Evolutionary conservation across 1,140 invertebrate species (phyloP).

Genomic region (Drosophila grimshawi): DNA sequence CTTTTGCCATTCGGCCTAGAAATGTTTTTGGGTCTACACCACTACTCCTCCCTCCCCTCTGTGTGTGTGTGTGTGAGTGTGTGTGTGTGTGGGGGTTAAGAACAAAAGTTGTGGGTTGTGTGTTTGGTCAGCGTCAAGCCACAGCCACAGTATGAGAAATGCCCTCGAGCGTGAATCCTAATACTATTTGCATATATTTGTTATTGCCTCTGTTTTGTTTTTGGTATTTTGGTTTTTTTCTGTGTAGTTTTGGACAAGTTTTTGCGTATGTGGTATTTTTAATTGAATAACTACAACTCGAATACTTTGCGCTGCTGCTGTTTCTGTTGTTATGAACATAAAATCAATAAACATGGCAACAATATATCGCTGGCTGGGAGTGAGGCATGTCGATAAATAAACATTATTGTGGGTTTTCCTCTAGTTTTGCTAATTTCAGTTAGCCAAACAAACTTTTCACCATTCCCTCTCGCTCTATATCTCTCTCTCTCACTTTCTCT

Average conservation of each 20-base stretch:
- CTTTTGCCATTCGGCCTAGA: constrained; percentile 53
- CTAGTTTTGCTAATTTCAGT: constrained; percentile 40
- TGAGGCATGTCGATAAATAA: constrained; percentile 30
- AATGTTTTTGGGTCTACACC: constrained; percentile 7
- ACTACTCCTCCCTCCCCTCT: neutral
- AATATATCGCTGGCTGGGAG: neutral
- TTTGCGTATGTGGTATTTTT: constrained; percentile 60
- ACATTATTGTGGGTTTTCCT: constrained; percentile 20
- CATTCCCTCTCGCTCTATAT: neutral
- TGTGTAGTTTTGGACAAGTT: constrained; percentile 38
- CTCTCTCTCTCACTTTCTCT: too few species aligned
- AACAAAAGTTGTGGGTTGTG: constrained; percentile 37
- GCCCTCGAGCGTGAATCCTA: constrained; percentile 45
- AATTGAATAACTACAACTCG: constrained; percentile 74
- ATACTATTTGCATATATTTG: constrained; percentile 74
- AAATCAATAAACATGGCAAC: constrained; percentile 20
- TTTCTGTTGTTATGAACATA: constrained; percentile 8
- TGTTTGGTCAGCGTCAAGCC: constrained; percentile 42
- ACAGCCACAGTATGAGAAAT: constrained; percentile 16
- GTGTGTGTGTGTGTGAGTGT: neutral
- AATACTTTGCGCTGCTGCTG: constrained; percentile 44
- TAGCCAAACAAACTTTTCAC: constrained; percentile 22
- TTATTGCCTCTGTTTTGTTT: constrained; percentile 31
- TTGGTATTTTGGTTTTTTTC: constrained; percentile 14
- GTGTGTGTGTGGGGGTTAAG: constrained; percentile 7